Conservation (phyloP, 2,888 invertebrate genomes). For the Folsomia candida region DNA sequence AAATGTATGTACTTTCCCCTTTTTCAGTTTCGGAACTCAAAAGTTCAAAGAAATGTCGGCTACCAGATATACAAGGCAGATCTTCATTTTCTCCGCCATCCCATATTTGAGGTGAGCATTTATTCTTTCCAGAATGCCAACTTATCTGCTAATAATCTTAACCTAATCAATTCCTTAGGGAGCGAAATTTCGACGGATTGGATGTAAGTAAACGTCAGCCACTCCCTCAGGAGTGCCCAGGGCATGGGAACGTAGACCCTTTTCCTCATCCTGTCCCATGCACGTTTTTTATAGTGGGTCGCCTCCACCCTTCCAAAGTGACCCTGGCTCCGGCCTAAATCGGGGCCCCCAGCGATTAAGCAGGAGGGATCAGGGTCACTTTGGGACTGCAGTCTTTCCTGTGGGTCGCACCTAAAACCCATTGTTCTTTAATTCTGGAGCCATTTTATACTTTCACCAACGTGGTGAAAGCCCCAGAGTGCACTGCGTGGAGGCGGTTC, state of each 20-base stretch:
- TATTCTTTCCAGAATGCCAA: no score
- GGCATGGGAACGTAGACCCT: background rate
- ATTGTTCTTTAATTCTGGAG: background rate
- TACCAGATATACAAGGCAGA: conserved; percentile 81
- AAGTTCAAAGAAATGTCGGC: conserved; percentile 91
- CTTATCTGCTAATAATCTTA: no score
- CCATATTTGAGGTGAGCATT: no score
- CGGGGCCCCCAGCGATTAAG: background rate
- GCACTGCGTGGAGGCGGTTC: no score
- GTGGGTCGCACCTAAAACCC: background rate
- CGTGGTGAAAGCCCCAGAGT: no score
- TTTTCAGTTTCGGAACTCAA: conserved; percentile 86
- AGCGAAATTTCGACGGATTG: conserved; percentile 81
- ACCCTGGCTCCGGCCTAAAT: background rate
- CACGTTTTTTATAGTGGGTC: no score
- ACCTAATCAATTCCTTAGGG: no score
- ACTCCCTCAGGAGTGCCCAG: background rate
- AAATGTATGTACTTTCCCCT: no score
- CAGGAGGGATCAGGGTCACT: background rate
- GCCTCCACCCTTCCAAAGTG: background rate
- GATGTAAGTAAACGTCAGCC: conserved; percentile 56
- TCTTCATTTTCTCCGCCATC: conserved; percentile 90
- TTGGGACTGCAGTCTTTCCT: background rate
- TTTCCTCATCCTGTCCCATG: no score
- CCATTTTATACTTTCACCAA: no score